Conservation (phyloP, 2,797 vertebrate genomes). For the Dallia pectoralis region DNA sequence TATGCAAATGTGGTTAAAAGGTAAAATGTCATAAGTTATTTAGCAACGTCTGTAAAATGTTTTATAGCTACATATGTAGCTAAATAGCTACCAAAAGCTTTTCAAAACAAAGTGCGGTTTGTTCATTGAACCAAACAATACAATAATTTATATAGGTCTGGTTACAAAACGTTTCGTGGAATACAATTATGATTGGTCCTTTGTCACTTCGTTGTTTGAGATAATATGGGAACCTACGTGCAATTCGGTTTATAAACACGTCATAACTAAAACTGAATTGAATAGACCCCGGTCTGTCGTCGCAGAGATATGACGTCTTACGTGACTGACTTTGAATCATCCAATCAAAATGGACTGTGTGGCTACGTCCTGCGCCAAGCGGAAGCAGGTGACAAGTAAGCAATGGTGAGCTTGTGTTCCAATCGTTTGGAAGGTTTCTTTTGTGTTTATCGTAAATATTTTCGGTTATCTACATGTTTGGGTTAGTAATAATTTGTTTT, state of each 20-base stretch:
- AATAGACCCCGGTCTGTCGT: neutral
- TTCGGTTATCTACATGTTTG: neutral
- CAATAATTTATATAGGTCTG: too few species aligned
- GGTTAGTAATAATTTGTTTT: rapidly evolving
- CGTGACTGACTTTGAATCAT: neutral
- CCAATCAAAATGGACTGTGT: neutral
- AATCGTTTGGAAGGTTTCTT: neutral
- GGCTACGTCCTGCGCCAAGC: constrained; percentile 6
- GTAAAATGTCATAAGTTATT: neutral
- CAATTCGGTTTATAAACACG: too few species aligned
- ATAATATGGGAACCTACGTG: too few species aligned
- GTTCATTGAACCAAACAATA: too few species aligned
- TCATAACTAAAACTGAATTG: too few species aligned
- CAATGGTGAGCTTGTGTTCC: constrained; percentile 31
- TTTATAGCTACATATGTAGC: neutral
- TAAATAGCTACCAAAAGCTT: neutral
- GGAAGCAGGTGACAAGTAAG: constrained; percentile 15
- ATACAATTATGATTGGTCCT: too few species aligned
- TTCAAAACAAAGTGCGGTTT: neutral
- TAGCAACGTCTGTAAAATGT: neutral
- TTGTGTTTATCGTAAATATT: too few species aligned
- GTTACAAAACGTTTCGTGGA: too few species aligned
- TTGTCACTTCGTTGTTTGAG: too few species aligned
- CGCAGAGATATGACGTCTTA: constrained; percentile 54
- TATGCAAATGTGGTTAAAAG: neutral